phyloP scores from a whole-genome alignment of 2,113 vertebrate genomes.

The Ciconia boyciana region DNA sequence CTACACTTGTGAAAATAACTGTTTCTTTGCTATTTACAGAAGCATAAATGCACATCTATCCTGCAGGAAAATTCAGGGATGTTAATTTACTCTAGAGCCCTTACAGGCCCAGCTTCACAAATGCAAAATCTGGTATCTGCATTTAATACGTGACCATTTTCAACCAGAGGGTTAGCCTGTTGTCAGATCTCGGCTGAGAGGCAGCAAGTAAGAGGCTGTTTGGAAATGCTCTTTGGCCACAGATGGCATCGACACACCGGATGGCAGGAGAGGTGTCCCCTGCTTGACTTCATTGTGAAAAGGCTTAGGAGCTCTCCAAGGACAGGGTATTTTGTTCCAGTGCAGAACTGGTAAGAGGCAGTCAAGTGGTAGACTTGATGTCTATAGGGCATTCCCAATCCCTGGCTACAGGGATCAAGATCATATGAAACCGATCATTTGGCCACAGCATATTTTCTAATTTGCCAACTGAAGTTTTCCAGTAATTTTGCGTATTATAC shows the following conservation, averaged over 20 bases:
- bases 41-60: not conserved
- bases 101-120: not conserved
- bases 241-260: fast-evolving
- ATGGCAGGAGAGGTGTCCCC: not conserved
- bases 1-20: not conserved
- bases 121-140: not conserved
- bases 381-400: not conserved
- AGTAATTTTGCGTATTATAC: not conserved
- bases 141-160: not conserved
- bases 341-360: not conserved
- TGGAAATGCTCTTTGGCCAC: not conserved
- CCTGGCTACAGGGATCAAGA: not conserved
- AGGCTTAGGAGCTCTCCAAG: not conserved
- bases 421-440: not conserved
- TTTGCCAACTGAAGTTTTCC: not conserved
- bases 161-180: not conserved
- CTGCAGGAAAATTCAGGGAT: not conserved
- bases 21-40: not conserved
- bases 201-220: not conserved
- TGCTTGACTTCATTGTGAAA: not conserved
- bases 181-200: not conserved
- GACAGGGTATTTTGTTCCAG: not conserved
- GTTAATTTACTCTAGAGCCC: not conserved
- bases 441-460: not conserved
- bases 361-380: not conserved